Conservation (phyloP, 92 coral and sea anemone genomes). For the Actinostola sp. region DNA sequence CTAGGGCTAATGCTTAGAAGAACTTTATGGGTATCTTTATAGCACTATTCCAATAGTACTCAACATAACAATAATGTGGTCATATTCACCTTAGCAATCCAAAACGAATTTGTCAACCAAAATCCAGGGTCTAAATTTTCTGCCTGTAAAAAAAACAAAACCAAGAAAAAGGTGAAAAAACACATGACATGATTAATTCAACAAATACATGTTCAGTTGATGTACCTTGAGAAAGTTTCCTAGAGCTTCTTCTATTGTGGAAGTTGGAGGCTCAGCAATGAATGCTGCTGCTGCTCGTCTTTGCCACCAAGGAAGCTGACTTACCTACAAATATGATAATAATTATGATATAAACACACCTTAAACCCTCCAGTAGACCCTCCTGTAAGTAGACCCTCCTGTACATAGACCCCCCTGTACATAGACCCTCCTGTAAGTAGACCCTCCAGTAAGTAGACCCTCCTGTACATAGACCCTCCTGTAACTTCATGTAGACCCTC, state of each 20-base stretch:
- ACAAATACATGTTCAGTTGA: not conserved
- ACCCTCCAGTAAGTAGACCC: too few species aligned
- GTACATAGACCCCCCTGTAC: too few species aligned
- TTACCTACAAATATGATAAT: conserved; percentile 44
- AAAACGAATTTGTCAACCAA: conserved; percentile 73
- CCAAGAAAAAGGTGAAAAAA: not conserved
- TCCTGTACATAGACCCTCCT: too few species aligned
- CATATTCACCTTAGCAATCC: conserved; percentile 81
- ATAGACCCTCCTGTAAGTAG: too few species aligned
- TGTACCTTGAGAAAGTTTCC: conserved; percentile 75
- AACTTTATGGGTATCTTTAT: too few species aligned
- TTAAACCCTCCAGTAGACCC: too few species aligned
- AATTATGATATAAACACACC: too few species aligned
- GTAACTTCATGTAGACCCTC: too few species aligned
- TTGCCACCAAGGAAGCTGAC: conserved; percentile 93
- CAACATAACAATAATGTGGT: not conserved
- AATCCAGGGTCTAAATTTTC: conserved; percentile 83
- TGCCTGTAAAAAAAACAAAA: conserved; percentile 53
- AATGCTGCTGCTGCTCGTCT: conserved; percentile 87
- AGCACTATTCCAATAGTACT: not conserved
- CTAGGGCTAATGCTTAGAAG: too few species aligned
- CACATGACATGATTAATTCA: too few species aligned
- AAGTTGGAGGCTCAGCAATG: conserved; percentile 85
- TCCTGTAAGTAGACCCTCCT: too few species aligned
- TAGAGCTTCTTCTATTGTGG: conserved; percentile 87